Evolutionary conservation across 1,140 invertebrate genomes (phyloP).

Genomic region (Microplitis demolitor): DNA sequence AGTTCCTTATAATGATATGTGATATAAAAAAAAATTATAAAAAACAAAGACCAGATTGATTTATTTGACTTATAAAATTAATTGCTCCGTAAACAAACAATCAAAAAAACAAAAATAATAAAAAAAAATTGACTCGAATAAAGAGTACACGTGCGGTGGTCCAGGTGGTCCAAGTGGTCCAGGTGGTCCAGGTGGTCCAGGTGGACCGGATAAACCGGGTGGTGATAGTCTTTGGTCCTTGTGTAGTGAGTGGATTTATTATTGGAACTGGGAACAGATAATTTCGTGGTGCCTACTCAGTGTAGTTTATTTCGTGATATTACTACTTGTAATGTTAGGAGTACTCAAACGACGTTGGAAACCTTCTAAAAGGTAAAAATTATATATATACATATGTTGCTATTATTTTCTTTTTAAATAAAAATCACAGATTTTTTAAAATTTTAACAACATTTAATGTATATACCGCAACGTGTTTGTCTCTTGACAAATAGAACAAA

Average conservation of each 20-base stretch:
- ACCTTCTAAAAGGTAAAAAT: conserved; percentile 48
- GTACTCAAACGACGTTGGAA: conserved; percentile 56
- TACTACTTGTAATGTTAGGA: conserved; percentile 37
- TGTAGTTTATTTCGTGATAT: conserved; percentile 4
- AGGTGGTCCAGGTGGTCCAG: conserved; percentile 5
- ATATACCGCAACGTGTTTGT: not conserved
- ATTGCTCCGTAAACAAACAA: not conserved
- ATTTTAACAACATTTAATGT: too few relatives aligned
- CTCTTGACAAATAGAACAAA: not conserved
- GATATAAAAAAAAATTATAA: too few relatives aligned
- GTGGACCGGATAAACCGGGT: conserved; percentile 9
- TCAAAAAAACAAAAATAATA: not conserved
- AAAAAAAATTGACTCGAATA: not conserved
- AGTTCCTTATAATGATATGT: too few relatives aligned
- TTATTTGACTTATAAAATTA: too few relatives aligned
- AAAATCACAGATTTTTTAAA: too few relatives aligned
- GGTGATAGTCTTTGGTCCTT: conserved; percentile 21
- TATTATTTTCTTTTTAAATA: too few relatives aligned
- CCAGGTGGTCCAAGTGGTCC: not conserved
- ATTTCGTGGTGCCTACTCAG: not conserved
- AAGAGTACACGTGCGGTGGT: conserved; percentile 9
- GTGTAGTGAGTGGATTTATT: conserved; percentile 13
- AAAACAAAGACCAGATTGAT: too few relatives aligned
- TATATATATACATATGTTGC: too few relatives aligned
- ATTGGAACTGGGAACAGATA: not conserved